phyloP scores from a whole-genome alignment of 2,888 invertebrate genomes.

The Blomia tropicalis region DNA sequence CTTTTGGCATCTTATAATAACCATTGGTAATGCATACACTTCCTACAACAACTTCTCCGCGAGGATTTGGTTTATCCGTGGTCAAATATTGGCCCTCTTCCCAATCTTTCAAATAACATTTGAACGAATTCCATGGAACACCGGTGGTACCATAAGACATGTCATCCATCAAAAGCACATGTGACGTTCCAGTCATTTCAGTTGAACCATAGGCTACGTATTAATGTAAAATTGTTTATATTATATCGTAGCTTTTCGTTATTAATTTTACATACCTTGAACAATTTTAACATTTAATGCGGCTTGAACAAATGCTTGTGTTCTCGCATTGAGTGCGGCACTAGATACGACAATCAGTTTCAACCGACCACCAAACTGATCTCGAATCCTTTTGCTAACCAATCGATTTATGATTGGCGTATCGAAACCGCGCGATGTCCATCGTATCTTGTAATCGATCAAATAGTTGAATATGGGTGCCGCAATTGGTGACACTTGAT shows the following conservation, averaged over 20 bases:
- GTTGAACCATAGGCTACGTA: conserved; percentile 35
- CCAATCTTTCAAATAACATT: conserved; percentile 44
- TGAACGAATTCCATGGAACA: conserved; percentile 2
- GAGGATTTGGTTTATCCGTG: conserved; percentile 65
- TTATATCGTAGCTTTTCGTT: conserved; percentile 45
- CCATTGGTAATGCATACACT: conserved; percentile 85
- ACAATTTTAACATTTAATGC: conserved; percentile 61
- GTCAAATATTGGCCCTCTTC: conserved; percentile 78
- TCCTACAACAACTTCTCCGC: conserved; percentile 67
- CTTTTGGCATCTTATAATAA: conserved; percentile 56
- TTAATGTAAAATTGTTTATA: not conserved
- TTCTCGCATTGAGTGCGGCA: conserved; percentile 84
- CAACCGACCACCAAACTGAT: conserved; percentile 70
- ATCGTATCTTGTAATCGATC: conserved; percentile 62
- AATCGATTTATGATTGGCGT: conserved; percentile 35
- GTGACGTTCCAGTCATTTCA: not conserved
- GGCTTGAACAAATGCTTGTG: conserved; percentile 77
- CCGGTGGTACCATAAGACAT: not conserved
- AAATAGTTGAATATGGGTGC: conserved; percentile 82
- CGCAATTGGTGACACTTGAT: conserved; percentile 50
- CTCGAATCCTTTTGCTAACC: conserved; percentile 48
- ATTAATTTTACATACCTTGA: conserved; percentile 49
- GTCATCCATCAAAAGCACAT: not conserved
- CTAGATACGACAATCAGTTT: conserved; percentile 79
- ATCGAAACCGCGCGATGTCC: conserved; percentile 21